Conservation (phyloP, 2,113 vertebrate genomes). For the Prunella fulvescens region DNA sequence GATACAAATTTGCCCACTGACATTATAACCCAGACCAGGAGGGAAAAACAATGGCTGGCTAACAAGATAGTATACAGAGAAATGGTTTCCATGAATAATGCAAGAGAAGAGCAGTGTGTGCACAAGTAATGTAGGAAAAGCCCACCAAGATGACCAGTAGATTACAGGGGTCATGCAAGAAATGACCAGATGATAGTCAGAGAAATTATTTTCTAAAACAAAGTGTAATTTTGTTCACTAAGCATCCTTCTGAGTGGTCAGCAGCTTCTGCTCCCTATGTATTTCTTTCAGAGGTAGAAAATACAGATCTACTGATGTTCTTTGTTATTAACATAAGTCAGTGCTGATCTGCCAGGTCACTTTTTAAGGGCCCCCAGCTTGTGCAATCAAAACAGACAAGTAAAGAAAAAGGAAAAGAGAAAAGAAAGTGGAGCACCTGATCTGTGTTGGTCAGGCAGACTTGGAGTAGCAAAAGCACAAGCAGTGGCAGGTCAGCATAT, state of each 20-base stretch:
- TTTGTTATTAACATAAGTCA: neutral
- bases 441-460: neutral
- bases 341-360: neutral
- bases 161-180: neutral
- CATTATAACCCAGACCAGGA: slow-evolving; percentile 16
- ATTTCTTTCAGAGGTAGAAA: neutral
- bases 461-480: neutral
- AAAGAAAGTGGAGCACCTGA: neutral
- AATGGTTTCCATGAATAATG: slow-evolving; percentile 67
- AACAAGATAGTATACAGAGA: slow-evolving; percentile 21
- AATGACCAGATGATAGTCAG: neutral
- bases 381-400: neutral
- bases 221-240: neutral
- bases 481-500: neutral
- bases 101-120: slow-evolving; percentile 5
- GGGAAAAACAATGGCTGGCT: slow-evolving; percentile 41
- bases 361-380: neutral
- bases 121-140: slow-evolving; percentile 29
- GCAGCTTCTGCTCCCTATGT: neutral
- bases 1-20: neutral
- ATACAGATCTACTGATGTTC: neutral
- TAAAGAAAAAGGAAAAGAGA: neutral
- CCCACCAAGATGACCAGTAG: neutral
- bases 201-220: neutral
- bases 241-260: neutral